These are phyloP conservation scores for Scaptodrosophila lebanonensis DNA, from an alignment of 1,140 invertebrate species.

Conservation along the genomic window DNA sequence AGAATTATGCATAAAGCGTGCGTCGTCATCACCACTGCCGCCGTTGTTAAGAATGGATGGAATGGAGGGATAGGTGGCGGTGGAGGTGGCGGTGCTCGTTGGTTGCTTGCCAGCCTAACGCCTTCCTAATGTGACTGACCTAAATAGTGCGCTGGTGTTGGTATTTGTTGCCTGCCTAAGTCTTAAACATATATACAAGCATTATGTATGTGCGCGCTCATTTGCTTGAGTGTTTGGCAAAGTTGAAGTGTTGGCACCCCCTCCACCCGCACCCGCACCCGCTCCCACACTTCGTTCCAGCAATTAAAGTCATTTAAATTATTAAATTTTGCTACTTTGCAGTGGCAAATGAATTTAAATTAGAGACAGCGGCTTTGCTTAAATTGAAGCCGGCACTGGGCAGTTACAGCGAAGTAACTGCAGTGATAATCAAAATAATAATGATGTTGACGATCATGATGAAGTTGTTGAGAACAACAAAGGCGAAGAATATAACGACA, in stretches of 20 bases:
- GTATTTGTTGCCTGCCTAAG: conserved; percentile 28
- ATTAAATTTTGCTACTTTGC: conserved; percentile 68
- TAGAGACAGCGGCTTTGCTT: conserved; percentile 14
- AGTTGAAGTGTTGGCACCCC: conserved; percentile 35
- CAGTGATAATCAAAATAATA: neutral
- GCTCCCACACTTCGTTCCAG: neutral
- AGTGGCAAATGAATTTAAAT: conserved; percentile 63
- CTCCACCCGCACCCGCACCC: neutral
- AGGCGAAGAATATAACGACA: neutral
- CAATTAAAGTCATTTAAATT: conserved; percentile 59
- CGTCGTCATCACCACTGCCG: neutral
- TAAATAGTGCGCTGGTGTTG: conserved; percentile 62
- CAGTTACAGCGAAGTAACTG: conserved; percentile 19
- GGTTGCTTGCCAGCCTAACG: conserved; percentile 47
- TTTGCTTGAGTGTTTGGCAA: conserved; percentile 56
- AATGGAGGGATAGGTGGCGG: neutral
- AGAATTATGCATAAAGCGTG: conserved; percentile 36
- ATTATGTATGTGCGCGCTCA: conserved; percentile 41
- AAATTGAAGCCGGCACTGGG: conserved; percentile 42
- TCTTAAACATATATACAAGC: no score
- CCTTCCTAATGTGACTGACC: conserved; percentile 70
- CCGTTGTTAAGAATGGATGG: conserved; percentile 7
- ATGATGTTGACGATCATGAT: neutral
- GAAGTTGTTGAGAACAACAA: conserved; percentile 8
- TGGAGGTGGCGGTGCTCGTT: neutral